Conservation (phyloP, 2,888 invertebrate species). For the Xanthorhoe spadicearia region DNA sequence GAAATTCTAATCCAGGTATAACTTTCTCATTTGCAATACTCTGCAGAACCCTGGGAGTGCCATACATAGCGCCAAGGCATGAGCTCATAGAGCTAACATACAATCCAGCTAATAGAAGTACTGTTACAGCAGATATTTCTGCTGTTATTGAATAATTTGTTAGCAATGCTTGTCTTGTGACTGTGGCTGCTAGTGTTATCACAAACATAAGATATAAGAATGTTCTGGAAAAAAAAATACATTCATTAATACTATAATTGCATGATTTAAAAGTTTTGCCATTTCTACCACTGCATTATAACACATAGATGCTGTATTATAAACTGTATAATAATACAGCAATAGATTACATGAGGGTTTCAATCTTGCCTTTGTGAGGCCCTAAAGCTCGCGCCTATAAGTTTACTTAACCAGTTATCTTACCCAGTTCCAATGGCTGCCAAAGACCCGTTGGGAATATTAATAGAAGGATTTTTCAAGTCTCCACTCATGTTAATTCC, state of each 20-base stretch:
- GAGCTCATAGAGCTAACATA: slow-evolving; percentile 98
- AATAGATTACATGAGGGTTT: too few species aligned
- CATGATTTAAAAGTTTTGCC: too few species aligned
- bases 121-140: slow-evolving; percentile 93
- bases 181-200: slow-evolving; percentile 95
- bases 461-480: slow-evolving; percentile 94
- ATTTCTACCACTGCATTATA: too few species aligned
- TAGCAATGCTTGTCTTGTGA: slow-evolving; percentile 88
- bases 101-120: slow-evolving; percentile 94
- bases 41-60: slow-evolving; percentile 96
- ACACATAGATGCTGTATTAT: too few species aligned
- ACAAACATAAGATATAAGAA: slow-evolving; percentile 95
- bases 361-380: too few species aligned
- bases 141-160: slow-evolving; percentile 95
- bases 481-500: slow-evolving; percentile 99
- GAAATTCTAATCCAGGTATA: slow-evolving; percentile 93
- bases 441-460: slow-evolving; percentile 97
- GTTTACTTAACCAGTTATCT: too few species aligned
- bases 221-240: slow-evolving; percentile 82
- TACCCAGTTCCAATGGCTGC: slow-evolving; percentile 96
- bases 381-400: too few species aligned
- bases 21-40: slow-evolving; percentile 98
- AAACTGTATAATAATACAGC: too few species aligned
- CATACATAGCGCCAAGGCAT: slow-evolving; percentile 97
- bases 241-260: too few species aligned